Percentiles rank a stretch among this genome's conserved stretches.
Evolutionary conservation across 2,113 vertebrate species (phyloP).

Genomic region (Corynorhinus townsendii): DNA sequence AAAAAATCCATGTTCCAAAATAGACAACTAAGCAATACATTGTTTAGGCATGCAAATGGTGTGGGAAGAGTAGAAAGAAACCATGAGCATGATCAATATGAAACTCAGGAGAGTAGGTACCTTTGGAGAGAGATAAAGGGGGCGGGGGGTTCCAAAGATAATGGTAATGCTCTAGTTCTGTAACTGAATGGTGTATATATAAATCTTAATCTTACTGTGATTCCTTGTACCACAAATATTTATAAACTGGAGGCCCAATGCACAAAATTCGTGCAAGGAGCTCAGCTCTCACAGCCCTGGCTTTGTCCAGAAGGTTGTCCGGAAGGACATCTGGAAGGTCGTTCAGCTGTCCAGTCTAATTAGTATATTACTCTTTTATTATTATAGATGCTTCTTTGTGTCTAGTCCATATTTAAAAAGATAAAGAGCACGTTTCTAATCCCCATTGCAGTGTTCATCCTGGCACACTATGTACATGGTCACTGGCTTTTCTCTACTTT

Average conservation of each 20-base stretch:
- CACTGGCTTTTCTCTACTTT: background rate
- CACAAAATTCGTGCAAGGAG: no score
- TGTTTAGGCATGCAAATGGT: background rate
- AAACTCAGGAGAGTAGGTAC: background rate
- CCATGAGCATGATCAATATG: background rate
- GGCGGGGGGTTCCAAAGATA: no score
- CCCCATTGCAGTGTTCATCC: background rate
- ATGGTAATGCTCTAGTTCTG: background rate
- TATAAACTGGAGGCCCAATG: background rate
- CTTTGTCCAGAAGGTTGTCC: no score
- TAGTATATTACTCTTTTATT: no score
- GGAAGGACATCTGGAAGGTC: no score
- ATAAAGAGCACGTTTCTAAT: background rate
- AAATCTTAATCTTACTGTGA: background rate
- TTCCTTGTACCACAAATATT: background rate
- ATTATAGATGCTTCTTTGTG: background rate
- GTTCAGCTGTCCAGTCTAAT: no score
- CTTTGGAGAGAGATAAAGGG: background rate
- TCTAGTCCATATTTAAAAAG: background rate
- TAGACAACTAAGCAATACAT: background rate
- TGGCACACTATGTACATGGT: fast-evolving
- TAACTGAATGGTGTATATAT: background rate
- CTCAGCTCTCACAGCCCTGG: no score
- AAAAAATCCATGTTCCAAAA: background rate
- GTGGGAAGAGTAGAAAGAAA: background rate